phyloP scores from a whole-genome alignment of 2,888 invertebrate species.

The Heliconius cydno region DNA sequence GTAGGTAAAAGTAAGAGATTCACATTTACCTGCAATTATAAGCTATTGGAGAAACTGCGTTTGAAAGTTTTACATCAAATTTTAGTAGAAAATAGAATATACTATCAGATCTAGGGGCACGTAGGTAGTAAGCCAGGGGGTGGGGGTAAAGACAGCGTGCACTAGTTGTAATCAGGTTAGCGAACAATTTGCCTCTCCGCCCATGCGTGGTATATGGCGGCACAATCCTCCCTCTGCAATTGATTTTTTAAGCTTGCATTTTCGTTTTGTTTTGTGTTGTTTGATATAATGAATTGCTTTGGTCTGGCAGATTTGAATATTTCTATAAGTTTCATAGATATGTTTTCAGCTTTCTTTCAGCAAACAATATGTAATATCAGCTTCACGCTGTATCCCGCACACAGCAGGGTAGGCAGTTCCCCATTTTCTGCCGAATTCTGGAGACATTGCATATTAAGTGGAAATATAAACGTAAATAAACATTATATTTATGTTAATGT shows the following conservation, averaged over 20 bases:
- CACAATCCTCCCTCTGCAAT: conserved; percentile 65
- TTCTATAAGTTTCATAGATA: background rate
- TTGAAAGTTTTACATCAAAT: background rate
- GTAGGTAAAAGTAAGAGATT: no score
- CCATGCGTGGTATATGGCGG: conserved; percentile 85
- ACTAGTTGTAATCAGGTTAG: conserved; percentile 89
- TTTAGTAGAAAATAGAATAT: background rate
- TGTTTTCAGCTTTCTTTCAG: no score
- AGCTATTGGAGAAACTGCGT: no score
- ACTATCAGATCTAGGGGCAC: conserved; percentile 47
- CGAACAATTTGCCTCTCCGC: conserved; percentile 90
- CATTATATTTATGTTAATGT: no score
- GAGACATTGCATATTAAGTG: no score
- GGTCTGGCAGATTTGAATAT: background rate
- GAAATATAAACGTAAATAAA: no score
- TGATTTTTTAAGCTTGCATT: conserved; percentile 54
- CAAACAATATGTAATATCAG: no score
- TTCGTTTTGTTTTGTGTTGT: conserved; percentile 38
- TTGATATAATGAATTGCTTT: conserved; percentile 20
- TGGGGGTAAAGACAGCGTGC: conserved; percentile 73
- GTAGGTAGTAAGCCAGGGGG: conserved; percentile 44
- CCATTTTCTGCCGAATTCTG: no score
- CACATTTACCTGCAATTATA: no score
- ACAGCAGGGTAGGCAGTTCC: no score
- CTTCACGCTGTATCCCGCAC: no score